These are phyloP conservation scores for Carpatolechia fugitivella DNA, from an alignment of 2,888 invertebrate genomes.

Conservation along the genomic window DNA sequence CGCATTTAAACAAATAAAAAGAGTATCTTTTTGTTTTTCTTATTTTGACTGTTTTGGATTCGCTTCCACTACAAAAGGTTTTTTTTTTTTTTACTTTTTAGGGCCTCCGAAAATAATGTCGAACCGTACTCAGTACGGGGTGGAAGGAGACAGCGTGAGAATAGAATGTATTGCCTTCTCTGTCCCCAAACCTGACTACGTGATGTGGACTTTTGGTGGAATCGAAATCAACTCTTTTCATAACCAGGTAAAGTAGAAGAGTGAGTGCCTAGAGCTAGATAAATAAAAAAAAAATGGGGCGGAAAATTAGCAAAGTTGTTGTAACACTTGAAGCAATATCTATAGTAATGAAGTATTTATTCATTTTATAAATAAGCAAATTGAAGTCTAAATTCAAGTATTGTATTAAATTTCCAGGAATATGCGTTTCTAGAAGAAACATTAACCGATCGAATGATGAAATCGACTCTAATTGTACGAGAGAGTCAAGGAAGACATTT, in stretches of 20 bases:
- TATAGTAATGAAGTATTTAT: too few species aligned
- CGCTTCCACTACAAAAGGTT: too few species aligned
- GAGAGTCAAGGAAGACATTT: conserved; percentile 91
- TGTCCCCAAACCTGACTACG: conserved; percentile 92
- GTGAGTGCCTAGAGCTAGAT: not conserved
- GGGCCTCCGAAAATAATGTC: conserved; percentile 89
- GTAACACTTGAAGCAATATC: too few species aligned
- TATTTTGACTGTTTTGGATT: too few species aligned
- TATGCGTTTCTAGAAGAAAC: conserved; percentile 87
- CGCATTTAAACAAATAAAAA: too few species aligned
- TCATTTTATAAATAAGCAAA: too few species aligned
- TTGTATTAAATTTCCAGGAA: conserved; percentile 60
- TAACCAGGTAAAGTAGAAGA: conserved; percentile 65
- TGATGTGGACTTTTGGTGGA: conserved; percentile 92
- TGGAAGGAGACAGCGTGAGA: conserved; percentile 87
- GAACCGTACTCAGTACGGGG: conserved; percentile 90
- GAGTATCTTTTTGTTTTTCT: not conserved
- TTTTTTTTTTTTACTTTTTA: too few species aligned
- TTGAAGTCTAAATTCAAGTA: too few species aligned
- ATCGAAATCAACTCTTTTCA: conserved; percentile 86
- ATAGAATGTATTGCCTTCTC: conserved; percentile 94
- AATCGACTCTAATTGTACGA: conserved; percentile 91
- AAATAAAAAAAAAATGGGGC: not conserved
- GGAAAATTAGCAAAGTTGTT: not conserved
- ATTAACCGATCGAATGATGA: conserved; percentile 85